phyloP scores from a whole-genome alignment of 2,888 invertebrate genomes.

The Xestia sexstrigata region DNA sequence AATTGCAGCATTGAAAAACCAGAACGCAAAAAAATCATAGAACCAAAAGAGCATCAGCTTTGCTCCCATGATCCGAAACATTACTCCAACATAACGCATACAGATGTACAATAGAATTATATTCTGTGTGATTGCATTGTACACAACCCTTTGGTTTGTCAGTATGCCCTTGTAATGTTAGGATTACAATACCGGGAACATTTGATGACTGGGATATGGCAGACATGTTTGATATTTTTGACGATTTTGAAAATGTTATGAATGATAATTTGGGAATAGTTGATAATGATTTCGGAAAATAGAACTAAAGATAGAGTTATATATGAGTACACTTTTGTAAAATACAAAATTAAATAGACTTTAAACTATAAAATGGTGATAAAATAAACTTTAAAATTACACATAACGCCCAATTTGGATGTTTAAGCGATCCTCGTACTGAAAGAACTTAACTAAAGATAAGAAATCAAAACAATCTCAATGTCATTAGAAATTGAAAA shows the following conservation, averaged over 20 bases:
- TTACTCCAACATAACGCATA: constrained; percentile 51
- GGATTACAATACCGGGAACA: constrained; percentile 63
- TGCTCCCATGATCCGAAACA: constrained; percentile 57
- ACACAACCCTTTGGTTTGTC: constrained; percentile 61
- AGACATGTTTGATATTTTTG: constrained; percentile 57
- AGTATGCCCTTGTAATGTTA: constrained; percentile 64
- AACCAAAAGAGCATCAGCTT: constrained; percentile 18
- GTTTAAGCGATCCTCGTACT: neutral
- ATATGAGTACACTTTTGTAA: neutral
- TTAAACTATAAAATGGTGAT: no score
- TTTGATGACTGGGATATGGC: constrained; percentile 38
- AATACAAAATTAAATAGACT: no score
- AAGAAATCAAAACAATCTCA: neutral
- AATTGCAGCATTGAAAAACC: neutral
- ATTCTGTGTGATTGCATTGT: constrained; percentile 68
- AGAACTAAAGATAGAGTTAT: neutral
- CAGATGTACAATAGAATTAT: constrained; percentile 62
- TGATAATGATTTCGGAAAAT: neutral
- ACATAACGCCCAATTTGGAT: neutral
- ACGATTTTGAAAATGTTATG: constrained; percentile 15
- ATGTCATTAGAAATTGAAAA: neutral
- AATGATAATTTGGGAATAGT: constrained; percentile 28
- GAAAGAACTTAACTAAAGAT: neutral
- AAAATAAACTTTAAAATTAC: neutral
- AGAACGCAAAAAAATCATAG: neutral